Conservation (phyloP, 2,888 invertebrate species). For the Callinectes sapidus region DNA sequence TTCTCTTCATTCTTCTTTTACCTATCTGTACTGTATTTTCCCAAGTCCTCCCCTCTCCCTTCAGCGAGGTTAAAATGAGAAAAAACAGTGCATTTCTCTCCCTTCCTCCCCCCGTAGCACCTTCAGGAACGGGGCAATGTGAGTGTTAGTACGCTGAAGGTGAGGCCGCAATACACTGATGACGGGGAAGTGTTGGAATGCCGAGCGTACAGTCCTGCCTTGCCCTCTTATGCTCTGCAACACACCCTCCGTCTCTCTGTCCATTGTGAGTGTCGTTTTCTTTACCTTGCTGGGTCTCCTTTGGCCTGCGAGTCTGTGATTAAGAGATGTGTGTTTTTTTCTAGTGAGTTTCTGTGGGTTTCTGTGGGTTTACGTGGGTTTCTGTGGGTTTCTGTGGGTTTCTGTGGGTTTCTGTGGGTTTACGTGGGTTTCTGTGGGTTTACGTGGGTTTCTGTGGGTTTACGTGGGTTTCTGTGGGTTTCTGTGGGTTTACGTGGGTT, state of each 20-base stretch:
- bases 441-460: no score
- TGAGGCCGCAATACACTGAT: slow-evolving; percentile 48
- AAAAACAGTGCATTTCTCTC: neutral
- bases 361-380: neutral
- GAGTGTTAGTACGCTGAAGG: slow-evolving; percentile 53
- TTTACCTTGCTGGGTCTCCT: neutral
- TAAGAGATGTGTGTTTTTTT: neutral
- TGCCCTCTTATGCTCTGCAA: neutral
- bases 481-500: no score
- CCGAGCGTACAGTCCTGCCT: neutral
- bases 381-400: neutral
- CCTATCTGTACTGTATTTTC: neutral
- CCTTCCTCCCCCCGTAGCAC: slow-evolving; percentile 6
- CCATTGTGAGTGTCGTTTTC: neutral
- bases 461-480: no score
- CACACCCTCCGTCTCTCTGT: neutral
- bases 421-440: neutral
- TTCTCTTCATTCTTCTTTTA: neutral
- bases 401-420: neutral
- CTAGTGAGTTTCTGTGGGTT: neutral
- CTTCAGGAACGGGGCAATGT: slow-evolving; percentile 50
- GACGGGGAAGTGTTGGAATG: neutral
- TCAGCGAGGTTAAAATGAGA: neutral
- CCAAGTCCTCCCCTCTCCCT: neutral
- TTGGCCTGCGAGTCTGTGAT: neutral